Evolutionary conservation across 2,888 invertebrate genomes (phyloP).

Genomic region (Ptilodon capucinus): DNA sequence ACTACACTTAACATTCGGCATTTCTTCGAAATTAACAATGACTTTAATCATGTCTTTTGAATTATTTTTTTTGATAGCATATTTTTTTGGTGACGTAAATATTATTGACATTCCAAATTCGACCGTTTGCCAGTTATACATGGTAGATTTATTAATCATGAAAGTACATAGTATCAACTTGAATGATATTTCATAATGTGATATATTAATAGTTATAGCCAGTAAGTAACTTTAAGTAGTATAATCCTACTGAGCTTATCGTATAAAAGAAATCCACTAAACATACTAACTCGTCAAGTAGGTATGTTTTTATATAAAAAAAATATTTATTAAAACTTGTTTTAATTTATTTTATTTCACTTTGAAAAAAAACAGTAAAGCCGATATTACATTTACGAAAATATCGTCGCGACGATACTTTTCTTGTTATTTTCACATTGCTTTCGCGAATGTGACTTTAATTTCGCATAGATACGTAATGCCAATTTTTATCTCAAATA

Average conservation of each 20-base stretch:
- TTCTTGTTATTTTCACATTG: too few relatives aligned
- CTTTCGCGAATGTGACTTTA: too few relatives aligned
- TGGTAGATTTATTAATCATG: slow-evolving; percentile 63
- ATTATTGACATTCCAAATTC: slow-evolving; percentile 52
- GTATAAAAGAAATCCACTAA: slow-evolving; percentile 50
- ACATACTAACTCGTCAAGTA: slow-evolving; percentile 52
- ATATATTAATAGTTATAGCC: slow-evolving; percentile 71
- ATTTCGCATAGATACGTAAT: too few relatives aligned
- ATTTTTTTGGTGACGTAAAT: slow-evolving; percentile 14
- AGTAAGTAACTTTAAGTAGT: slow-evolving; percentile 56
- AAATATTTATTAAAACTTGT: slow-evolving; percentile 65
- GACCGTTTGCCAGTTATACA: slow-evolving; percentile 57
- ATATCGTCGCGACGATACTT: too few relatives aligned
- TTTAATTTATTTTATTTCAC: slow-evolving; percentile 60
- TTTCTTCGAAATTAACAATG: slow-evolving; percentile 18
- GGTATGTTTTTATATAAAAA: slow-evolving; percentile 45
- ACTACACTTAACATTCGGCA: slow-evolving; percentile 10
- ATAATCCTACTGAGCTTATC: slow-evolving; percentile 45
- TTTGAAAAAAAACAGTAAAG: slow-evolving; percentile 39
- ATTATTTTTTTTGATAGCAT: slow-evolving; percentile 25
- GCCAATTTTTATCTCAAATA: too few relatives aligned
- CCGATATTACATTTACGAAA: too few relatives aligned
- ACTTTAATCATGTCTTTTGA: too few relatives aligned
- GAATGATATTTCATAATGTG: slow-evolving; percentile 77
- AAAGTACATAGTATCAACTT: slow-evolving; percentile 60